A percentile compares a stretch with the other conserved stretches of the same genome.
Evolutionary conservation across 2,888 invertebrate genomes (phyloP).

Genomic region (Slavum lentiscoides): DNA sequence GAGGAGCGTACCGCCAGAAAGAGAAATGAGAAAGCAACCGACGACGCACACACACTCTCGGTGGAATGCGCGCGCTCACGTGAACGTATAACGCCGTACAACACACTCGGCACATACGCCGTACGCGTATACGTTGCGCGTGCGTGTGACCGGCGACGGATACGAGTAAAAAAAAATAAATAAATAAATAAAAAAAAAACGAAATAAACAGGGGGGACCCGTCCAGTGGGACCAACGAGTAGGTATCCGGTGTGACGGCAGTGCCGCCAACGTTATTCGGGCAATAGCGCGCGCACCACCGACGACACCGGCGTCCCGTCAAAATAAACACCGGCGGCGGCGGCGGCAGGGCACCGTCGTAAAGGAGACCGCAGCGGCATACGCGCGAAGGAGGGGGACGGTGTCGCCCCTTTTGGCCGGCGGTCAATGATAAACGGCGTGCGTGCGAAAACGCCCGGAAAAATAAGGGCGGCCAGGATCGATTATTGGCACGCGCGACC

Average conservation of each 20-base stretch:
- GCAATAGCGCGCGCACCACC: constrained; percentile 13
- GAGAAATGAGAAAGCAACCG: constrained; percentile 52
- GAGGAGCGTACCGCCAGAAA: constrained; percentile 53
- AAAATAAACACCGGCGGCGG: constrained; percentile 31
- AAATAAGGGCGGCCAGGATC: constrained; percentile 45
- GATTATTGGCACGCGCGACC: constrained; percentile 51
- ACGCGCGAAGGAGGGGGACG: background rate
- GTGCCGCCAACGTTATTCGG: constrained; percentile 46
- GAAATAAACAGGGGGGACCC: constrained; percentile 25
- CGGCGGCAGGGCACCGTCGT: background rate
- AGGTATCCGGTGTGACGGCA: constrained; percentile 45
- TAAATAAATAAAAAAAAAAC: constrained; percentile 22
- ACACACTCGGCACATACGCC: background rate
- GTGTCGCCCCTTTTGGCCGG: constrained; percentile 17
- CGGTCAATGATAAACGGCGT: constrained; percentile 47
- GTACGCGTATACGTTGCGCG: background rate
- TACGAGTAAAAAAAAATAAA: constrained; percentile 22
- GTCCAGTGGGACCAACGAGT: constrained; percentile 47
- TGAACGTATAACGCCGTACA: constrained; percentile 18
- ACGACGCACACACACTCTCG: constrained; percentile 39
- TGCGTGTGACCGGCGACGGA: constrained; percentile 28
- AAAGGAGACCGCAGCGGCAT: background rate
- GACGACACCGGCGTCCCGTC: constrained; percentile 18
- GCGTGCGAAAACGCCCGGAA: constrained; percentile 51
- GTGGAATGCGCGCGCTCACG: constrained; percentile 49